Evolutionary conservation across 2,797 vertebrate genomes (phyloP).

Genomic region (Myotis myotis): DNA sequence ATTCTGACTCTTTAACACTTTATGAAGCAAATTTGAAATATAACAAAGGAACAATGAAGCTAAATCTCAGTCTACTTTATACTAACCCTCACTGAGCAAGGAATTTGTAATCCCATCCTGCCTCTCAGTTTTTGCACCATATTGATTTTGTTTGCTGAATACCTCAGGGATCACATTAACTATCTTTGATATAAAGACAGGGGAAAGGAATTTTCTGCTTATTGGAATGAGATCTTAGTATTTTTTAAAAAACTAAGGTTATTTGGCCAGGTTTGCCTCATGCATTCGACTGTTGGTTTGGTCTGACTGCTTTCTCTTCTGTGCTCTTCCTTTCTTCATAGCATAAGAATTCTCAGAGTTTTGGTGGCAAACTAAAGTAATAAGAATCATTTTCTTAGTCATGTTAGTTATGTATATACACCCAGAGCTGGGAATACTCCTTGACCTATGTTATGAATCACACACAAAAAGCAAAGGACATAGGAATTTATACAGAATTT

Average conservation of each 20-base stretch:
- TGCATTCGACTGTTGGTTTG: background rate
- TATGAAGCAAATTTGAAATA: constrained; percentile 29
- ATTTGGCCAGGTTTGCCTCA: background rate
- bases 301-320: background rate
- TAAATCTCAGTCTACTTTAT: constrained; percentile 42
- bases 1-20: background rate
- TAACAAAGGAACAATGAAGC: constrained; percentile 35
- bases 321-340: constrained; percentile 13
- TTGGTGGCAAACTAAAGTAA: constrained; percentile 42
- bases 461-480: background rate
- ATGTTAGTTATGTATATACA: background rate
- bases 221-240: background rate
- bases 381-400: constrained; percentile 9
- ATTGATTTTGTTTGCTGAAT: constrained; percentile 53
- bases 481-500: constrained; percentile 26
- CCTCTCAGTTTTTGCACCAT: constrained; percentile 46
- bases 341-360: constrained; percentile 40
- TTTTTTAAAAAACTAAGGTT: constrained; percentile 16
- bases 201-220: constrained; percentile 35
- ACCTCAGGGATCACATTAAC: constrained; percentile 44
- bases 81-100: background rate
- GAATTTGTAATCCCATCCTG: constrained; percentile 56
- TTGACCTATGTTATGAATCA: constrained; percentile 19
- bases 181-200: constrained; percentile 45
- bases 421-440: background rate